phyloP scores from a whole-genome alignment of 2,888 invertebrate genomes.

The Terebella lapidaria region DNA sequence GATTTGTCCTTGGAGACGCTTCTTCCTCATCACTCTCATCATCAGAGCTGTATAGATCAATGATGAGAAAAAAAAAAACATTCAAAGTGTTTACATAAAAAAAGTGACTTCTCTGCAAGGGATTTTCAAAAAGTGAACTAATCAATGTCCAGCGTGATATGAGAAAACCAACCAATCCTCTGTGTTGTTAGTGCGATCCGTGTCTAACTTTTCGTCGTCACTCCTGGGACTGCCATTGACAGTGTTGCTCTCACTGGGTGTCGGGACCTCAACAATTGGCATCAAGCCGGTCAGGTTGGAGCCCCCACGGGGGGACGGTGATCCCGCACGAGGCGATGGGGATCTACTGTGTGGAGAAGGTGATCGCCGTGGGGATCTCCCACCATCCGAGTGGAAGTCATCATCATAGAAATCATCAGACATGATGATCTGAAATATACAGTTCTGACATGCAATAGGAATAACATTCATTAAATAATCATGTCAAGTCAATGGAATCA shows the following conservation, averaged over 20 bases:
- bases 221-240: background rate
- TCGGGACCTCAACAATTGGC: constrained; percentile 2
- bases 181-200: too few relatives aligned
- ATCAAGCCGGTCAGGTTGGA: background rate
- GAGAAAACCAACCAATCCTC: too few relatives aligned
- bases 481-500: too few relatives aligned
- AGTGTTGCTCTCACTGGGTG: background rate
- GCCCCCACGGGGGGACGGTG: background rate
- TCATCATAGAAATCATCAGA: constrained; percentile 1
- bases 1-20: background rate
- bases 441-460: too few relatives aligned
- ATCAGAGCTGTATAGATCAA: background rate
- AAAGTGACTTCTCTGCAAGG: too few relatives aligned
- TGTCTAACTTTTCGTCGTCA: background rate
- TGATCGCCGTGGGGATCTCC: background rate
- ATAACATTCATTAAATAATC: too few relatives aligned
- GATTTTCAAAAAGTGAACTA: too few relatives aligned
- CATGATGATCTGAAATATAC: background rate
- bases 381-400: background rate
- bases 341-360: background rate
- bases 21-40: background rate
- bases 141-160: too few relatives aligned
- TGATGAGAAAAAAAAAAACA: background rate
- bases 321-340: background rate
- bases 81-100: too few relatives aligned